Evolutionary conservation across 92 coral and sea anemone species (phyloP), one percentile per base, ranked within the genome.

Genomic region (Actinernus sp.): DNA sequence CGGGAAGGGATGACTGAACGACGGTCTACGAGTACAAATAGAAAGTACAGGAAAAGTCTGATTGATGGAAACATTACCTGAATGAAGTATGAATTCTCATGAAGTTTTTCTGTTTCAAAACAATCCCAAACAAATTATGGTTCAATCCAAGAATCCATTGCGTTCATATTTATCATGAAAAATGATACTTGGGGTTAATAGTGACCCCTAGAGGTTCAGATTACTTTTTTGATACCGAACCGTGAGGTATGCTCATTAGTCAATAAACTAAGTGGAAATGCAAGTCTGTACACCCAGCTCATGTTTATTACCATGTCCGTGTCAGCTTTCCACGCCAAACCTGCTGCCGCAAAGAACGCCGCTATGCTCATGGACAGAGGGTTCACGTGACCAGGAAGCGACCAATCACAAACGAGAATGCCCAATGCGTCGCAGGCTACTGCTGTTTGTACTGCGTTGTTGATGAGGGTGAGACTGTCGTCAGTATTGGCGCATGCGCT

Each of bases 311-410:
- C 98, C 86, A 79, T 39, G 24, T 94, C 93, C 2, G 75, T 63
- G 17, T 74, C 73, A 20, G 97, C 85, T 36, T 94, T 94, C 98
- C 98, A 94, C 27, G 98, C 73, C 51, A 90, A 67, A 22, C 97
- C 98, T 2, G 94, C 94, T 23, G 89, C 93, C 63, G 92, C 92
- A 62, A 88, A 86, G 50, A 86, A 74, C 38, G 91, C 92, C 41
- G 98, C 88, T 74, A 94, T 56, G 56, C 98, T 94, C 64, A 83
- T 60, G 10, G 54, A 83, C 32, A 83, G 32, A 6, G 98, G 98
- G 63, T 92, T 90, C 65, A 94, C 92, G 75, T 90, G 96, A 83
- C 97, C 96, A 76, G 92, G 90, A 6, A 83, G 80, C 12, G 98
- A 71, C 98, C 98, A 94, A 83, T 94, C 98, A 78, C 97, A 81